Base-by-base conservation (phyloP, 2,113 vertebrate species). In the Apistogramma diplotaenia region DNA sequence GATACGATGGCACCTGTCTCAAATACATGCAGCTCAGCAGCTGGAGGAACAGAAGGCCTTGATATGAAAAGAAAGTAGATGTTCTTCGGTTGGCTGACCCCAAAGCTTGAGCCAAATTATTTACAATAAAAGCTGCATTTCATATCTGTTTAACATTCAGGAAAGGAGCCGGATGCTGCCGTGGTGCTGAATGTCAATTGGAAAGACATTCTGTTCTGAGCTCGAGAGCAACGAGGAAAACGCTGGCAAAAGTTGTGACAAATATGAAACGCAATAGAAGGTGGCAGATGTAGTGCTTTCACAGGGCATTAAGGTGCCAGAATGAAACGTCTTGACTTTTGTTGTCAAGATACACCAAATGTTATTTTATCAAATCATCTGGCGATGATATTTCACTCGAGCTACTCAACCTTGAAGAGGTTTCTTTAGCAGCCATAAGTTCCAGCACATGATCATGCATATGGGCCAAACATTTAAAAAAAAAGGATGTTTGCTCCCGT, bases 31-130 rank as follows among this genome's bases (percentile, higher is more conserved):
- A 46, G 43, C 84, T 56, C 54, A 76, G 88, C 93, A 94, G 92
- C 94, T 94, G 94, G 89, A 87, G 74, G 84, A 93, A 93, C 93
- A 95, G 94, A 93, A 88, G 93, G 95, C 83, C 51, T 31, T 16
- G 76, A 89, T 90, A 91, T 85, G 89, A 91, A 87, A 91, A 92
- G 89, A 83, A 86, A 92, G 88, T 84, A 74, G 76, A 83, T 84
- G 88, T 78, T 86, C 71, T 81, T 90, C 80, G 91, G 83, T 90
- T 85, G 90, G 91, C 55, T 93, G 93, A 95, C 91, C 93, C 90
- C 74, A 58, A 86, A 94, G 89, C 89, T 86, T 83, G 80, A 89
- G 94, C 93, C 94, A 95, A 94, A 95, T 95, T 94, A 95, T 95
- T 96, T 95, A 95, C 94, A 95, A 94, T 95, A 92, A 94, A 92